Evolutionary conservation across 2,888 invertebrate genomes (phyloP).

Genomic region (Tillus elongatus): DNA sequence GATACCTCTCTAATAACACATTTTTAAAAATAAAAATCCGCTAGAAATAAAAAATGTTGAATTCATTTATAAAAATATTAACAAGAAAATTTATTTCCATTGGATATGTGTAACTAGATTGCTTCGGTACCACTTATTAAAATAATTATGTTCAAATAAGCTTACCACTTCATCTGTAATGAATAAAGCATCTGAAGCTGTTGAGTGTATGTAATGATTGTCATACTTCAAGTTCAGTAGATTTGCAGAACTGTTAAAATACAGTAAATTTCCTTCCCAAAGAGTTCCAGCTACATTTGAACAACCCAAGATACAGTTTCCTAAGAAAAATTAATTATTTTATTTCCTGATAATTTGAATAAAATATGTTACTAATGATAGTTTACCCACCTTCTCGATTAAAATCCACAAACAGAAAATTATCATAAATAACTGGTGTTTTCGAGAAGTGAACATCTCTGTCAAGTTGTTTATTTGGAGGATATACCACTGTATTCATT

Average conservation of each 20-base stretch:
- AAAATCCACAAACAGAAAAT: constrained; percentile 32
- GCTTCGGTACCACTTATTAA: too few species aligned
- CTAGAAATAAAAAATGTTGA: too few species aligned
- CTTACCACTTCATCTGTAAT: constrained; percentile 30
- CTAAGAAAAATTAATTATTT: too few species aligned
- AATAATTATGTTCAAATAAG: too few species aligned
- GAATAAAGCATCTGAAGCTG: constrained; percentile 42
- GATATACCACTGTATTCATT: constrained; percentile 27
- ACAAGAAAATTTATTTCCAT: too few species aligned
- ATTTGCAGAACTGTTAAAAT: constrained; percentile 41
- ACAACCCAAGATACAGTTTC: constrained; percentile 49
- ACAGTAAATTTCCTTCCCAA: constrained; percentile 54
- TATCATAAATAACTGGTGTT: constrained; percentile 30
- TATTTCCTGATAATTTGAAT: too few species aligned
- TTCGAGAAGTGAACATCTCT: constrained; percentile 27
- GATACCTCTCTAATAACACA: too few species aligned
- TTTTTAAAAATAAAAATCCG: too few species aligned
- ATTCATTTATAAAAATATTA: too few species aligned
- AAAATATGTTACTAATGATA: too few species aligned
- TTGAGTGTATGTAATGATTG: constrained; percentile 40
- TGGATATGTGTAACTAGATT: too few species aligned
- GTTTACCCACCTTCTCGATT: constrained; percentile 29
- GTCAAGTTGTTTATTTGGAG: constrained; percentile 35
- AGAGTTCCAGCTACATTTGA: constrained; percentile 51
- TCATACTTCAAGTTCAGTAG: constrained; percentile 36